Base-by-base conservation (phyloP, 1,140 invertebrate species). In the Leptinotarsa defecta region DNA sequence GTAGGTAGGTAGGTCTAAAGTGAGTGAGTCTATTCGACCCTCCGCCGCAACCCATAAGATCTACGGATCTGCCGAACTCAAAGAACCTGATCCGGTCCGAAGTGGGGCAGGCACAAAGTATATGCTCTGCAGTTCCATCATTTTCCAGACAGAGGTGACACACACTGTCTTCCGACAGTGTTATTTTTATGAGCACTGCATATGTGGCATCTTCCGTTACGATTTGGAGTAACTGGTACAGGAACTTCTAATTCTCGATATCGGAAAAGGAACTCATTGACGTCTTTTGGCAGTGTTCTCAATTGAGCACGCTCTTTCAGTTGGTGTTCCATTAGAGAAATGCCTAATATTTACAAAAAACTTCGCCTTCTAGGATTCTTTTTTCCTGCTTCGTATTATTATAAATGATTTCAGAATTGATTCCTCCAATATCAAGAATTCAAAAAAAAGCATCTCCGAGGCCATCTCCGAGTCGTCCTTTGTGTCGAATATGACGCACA, bases 391-490 rank as follows among this genome's bases (percentile, higher is more conserved):
- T 62, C 68, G 69, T 77, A 82, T 85, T 71, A 81, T 79, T 62
- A 81, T 83, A 79, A 77, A 84, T 79, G 3, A 88, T 84, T 82
- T 87, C 86, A 68, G 87, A 84, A 78, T 88, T 88, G 0, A 88
- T 82, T 13, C 87, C 83, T n/a, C 87, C 86, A 78, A 90, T 86
- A 79, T 89, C 87, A 13, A 89, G 76, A 17, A 88, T 76, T 52
- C 85, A 85, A 72, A 86, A 80, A 89, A 89, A 63, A 89, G 77
- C 86, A 11, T n/a, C n/a, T n/a, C n/a, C 88, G 78, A 6, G 87
- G 85, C 88, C 88, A 89, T 80, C 88, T 85, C 77, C 86, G 85
- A 68, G 86, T 86, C 67, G 86, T 82, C 65, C 87, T 83, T 79
- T 85, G 83, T 8, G 86, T 86, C 27, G 71, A 68, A 68, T 80